These are phyloP conservation scores for Sardina pilchardus DNA, from an alignment of 2,113 vertebrate genomes.

Conservation along the genomic window DNA sequence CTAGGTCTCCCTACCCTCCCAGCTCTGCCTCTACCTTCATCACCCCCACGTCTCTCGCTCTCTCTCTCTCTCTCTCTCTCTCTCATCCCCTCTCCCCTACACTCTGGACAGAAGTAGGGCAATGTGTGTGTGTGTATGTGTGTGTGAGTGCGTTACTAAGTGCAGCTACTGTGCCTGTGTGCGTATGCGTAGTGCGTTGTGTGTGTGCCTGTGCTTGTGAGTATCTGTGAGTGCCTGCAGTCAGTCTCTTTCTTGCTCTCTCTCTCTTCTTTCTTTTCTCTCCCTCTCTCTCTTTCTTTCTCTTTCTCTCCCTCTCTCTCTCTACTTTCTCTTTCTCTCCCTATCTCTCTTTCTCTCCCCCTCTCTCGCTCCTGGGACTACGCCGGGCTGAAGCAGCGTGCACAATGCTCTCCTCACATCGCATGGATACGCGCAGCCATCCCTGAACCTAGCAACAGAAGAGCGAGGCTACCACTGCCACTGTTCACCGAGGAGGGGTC, in stretches of 20 bases:
- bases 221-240: background rate
- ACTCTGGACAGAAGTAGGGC: constrained; percentile 8
- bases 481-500: background rate
- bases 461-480: background rate
- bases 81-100: background rate
- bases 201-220: background rate
- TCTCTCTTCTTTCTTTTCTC: too few species aligned
- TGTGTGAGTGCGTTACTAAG: background rate
- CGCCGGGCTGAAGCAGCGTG: background rate
- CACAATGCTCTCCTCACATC: background rate
- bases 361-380: background rate
- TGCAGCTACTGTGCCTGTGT: too few species aligned
- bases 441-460: constrained; percentile 3
- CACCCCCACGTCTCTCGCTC: background rate
- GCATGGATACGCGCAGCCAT: background rate
- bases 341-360: background rate
- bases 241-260: constrained; percentile 1
- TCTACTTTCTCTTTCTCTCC: too few species aligned
- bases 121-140: background rate
- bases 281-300: background rate
- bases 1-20: background rate
- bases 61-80: constrained; percentile 3
- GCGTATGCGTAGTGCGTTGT: background rate
- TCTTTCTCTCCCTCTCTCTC: background rate
- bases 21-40: background rate